Base-by-base conservation (phyloP, 2,888 invertebrate species). In the Caenorhabditis doughertyi region DNA sequence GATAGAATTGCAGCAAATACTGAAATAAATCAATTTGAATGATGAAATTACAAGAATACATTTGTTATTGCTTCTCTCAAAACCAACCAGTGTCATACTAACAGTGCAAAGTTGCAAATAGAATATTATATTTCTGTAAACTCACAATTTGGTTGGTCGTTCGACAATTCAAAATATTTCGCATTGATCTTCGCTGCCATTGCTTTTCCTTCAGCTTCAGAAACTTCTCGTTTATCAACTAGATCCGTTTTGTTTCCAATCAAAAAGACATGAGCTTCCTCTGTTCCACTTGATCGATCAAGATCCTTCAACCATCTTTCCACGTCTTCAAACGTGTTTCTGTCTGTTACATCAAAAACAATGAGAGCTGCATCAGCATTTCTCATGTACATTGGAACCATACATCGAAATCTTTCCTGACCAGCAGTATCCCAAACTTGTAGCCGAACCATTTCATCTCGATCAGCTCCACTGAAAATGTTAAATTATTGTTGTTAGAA, bases 361-460 rank as follows among this genome's bases (percentile, higher is more conserved):
- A 89, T 76, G 13, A 89, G 76, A 16, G 89, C 88, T 0, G 89
- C 89, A 18, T 84, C 84, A 16, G 89, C 89, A 49, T 89, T 89
- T 32, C 89, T 76, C 86, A 89, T 87, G 65, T 89, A 89, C 89
- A 89, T 89, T 35, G 89, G 89, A n/a, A 88, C 89, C 89, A 89
- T 89, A 74, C 89, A 89, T 32, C 88, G 84, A 60, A 88, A 89
- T 25, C 89, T 70, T 72, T 89, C 89, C 65, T 89, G 89, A 4
- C 89, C 89, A 53, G 89, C 89, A n/a, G 89, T 89, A 68, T 89
- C 89, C 89, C 89, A 89, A 5, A 89, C 81, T 81, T 89, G 89
- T 7, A 89, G 73, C 25, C 70, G 81, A 62, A 82, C 62, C 42
- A 71, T 58, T 2, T 81, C 85, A n/a, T 73, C 79, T 25, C 56